Evolutionary conservation across 2,797 vertebrate species (phyloP), one percentile per base, ranked within the genome.

Genomic region (Sebastes iracundus): DNA sequence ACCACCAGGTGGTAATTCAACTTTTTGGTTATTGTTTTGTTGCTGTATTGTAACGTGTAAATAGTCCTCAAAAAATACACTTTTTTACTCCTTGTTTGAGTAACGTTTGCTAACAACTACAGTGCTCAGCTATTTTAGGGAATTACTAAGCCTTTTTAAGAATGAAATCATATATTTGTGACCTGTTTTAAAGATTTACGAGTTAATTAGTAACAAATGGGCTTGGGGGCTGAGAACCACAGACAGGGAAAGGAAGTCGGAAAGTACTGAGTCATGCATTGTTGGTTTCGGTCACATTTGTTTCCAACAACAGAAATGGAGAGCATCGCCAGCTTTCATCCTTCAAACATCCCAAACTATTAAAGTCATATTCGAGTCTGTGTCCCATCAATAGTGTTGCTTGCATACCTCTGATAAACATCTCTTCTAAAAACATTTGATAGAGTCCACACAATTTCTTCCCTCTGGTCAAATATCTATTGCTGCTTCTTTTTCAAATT

Each of bases 391-490:
- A 42, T 32, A 25, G 18, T 27, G 4, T 7, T 62, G 62, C 35
- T 64, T 67, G 28, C 28, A 32, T 18, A 14, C 25, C 23, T 5
- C 6, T 20, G 58, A 64, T 66, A 78, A 55, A 22, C 52, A 28
- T 72, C 56, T 68, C 5, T 46, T 2, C 9, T 9, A 13, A 42
- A 72, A 52, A 61, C 6, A 8, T 58, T 63, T 72, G 22, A 56
- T 46, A 16, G 28, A 13, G 8, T 25, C 2, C 0, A 46, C 42
- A 35, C 25, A 11, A 32, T 38, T 52, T 67, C 38, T 69, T 72
- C n/a, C 75, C 25, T 71, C 23, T 53, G 60, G 63, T 67, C 23
- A 42, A 67, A 84, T 64, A 82, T 74, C 18, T 58, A 1, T 53
- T 61, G 2, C 22, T 55, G 0, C 49, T 35, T 59, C 58, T 59